phyloP scores from a whole-genome alignment of 1,140 invertebrate species.

The Pantala flavescens region DNA sequence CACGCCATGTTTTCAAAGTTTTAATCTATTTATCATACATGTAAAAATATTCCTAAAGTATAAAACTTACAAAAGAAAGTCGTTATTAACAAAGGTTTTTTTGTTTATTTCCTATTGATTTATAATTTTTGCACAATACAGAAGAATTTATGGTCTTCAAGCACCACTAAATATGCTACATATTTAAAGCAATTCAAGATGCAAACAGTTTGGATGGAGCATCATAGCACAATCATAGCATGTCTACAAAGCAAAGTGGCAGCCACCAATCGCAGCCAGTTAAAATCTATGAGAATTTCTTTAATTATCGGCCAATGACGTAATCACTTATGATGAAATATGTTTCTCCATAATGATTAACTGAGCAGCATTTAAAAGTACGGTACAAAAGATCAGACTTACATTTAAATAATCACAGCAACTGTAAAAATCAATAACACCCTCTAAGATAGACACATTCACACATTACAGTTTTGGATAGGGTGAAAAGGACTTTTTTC shows the following conservation, averaged over 20 bases:
- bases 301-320: background rate
- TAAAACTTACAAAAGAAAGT: slow-evolving; percentile 2
- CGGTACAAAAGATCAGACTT: slow-evolving; percentile 9
- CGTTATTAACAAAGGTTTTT: slow-evolving; percentile 7
- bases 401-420: slow-evolving; percentile 10
- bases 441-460: slow-evolving; percentile 7
- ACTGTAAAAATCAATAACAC: background rate
- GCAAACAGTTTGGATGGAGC: slow-evolving; percentile 4
- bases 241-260: background rate
- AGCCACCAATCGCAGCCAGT: background rate
- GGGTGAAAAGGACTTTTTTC: background rate
- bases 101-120: slow-evolving; percentile 1
- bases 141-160: background rate
- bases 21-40: slow-evolving; percentile 11
- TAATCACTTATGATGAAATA: background rate
- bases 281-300: slow-evolving; percentile 5
- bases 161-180: slow-evolving; percentile 5
- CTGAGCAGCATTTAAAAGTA: background rate
- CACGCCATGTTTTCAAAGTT: background rate
- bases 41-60: slow-evolving; percentile 3
- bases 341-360: background rate
- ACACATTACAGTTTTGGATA: background rate
- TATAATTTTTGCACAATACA: slow-evolving; percentile 10
- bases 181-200: slow-evolving; percentile 4
- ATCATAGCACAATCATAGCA: background rate